These are phyloP conservation scores for Neomorphus geoffroyi DNA, from an alignment of 2,797 vertebrate genomes.

Conservation along the genomic window DNA sequence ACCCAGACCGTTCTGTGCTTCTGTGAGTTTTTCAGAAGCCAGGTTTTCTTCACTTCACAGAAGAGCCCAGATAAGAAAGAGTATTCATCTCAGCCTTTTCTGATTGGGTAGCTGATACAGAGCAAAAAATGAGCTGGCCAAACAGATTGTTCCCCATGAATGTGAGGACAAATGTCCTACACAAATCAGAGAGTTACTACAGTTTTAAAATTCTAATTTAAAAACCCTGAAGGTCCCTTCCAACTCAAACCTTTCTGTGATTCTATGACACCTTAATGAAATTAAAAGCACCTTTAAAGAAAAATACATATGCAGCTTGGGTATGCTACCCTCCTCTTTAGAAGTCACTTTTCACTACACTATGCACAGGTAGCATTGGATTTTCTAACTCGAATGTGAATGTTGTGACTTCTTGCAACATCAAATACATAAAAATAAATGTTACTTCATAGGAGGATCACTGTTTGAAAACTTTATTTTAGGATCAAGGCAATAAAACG, in stretches of 20 bases:
- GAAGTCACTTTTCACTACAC: neutral
- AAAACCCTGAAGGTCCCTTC: neutral
- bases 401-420: neutral
- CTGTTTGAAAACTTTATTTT: neutral
- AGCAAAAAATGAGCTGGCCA: neutral
- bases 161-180: neutral
- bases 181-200: neutral
- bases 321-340: neutral
- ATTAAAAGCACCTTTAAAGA: neutral
- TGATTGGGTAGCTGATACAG: neutral
- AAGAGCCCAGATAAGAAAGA: neutral
- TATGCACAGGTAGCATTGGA: neutral
- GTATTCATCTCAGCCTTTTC: neutral
- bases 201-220: neutral
- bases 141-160: neutral
- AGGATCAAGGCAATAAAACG: neutral
- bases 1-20: no score
- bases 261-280: neutral
- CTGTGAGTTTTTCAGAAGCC: no score
- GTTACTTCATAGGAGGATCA: neutral
- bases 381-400: neutral
- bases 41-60: neutral
- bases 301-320: neutral
- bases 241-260: no score
- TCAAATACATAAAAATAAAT: neutral